Evolutionary conservation across 2,113 vertebrate species (phyloP).

Genomic region (Oriolus oriolus): DNA sequence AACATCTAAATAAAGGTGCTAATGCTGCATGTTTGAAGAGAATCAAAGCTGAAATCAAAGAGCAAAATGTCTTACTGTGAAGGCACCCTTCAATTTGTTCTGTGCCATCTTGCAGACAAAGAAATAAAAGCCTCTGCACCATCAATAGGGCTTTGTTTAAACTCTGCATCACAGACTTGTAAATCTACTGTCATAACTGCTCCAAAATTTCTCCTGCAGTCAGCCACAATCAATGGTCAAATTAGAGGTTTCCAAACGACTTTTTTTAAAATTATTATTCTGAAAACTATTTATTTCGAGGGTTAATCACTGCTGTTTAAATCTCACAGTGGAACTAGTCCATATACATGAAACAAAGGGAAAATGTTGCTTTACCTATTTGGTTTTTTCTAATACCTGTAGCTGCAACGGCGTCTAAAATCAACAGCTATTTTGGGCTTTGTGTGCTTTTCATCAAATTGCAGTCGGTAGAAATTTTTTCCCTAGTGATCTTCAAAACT

Average conservation of each 20-base stretch:
- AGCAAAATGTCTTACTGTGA: neutral
- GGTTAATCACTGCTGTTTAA: neutral
- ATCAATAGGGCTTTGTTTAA: constrained; percentile 22
- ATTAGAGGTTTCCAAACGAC: neutral
- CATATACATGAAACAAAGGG: neutral
- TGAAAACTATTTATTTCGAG: neutral
- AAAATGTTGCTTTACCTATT: neutral
- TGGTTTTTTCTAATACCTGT: neutral
- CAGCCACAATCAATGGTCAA: neutral
- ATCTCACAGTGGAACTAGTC: neutral
- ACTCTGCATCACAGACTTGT: neutral
- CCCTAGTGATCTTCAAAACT: constrained; percentile 11
- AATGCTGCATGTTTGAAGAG: constrained; percentile 28
- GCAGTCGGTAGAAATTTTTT: neutral
- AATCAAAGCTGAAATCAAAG: constrained; percentile 54
- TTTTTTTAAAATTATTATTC: neutral
- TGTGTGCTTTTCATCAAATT: constrained; percentile 18
- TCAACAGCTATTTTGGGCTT: neutral
- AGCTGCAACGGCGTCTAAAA: neutral
- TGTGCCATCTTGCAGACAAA: neutral
- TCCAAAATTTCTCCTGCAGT: neutral
- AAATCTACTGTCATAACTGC: neutral
- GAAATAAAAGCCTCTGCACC: constrained; percentile 4
- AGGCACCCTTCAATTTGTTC: constrained; percentile 1
- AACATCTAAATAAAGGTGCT: constrained; percentile 27